A percentile compares a stretch with the other conserved stretches of the same genome.
Evolutionary conservation across 2,797 vertebrate genomes (phyloP).

Genomic region (Salmo trutta): DNA sequence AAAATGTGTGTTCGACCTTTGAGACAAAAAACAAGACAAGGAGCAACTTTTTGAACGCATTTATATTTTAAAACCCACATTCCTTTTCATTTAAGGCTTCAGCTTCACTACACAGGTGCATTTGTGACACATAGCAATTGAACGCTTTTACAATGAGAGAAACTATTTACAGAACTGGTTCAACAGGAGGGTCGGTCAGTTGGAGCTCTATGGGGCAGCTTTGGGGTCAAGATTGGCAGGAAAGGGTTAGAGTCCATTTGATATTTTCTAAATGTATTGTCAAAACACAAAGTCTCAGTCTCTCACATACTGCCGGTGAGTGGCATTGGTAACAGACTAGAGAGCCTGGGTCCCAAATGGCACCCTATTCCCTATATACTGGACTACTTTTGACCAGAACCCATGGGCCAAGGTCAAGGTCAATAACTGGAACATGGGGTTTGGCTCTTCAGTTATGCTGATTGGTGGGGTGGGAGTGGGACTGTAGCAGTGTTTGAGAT

Average conservation of each 20-base stretch:
- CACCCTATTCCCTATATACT: not conserved
- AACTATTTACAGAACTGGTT: constrained; percentile 24
- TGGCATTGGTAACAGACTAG: not conserved
- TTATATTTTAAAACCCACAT: constrained; percentile 37
- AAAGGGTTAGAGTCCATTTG: too few species aligned
- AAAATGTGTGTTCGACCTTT: not conserved
- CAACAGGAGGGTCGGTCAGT: not conserved
- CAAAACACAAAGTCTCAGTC: not conserved
- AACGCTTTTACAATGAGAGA: constrained; percentile 27
- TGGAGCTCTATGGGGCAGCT: not conserved
- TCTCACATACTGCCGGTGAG: not conserved
- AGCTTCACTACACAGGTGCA: constrained; percentile 37
- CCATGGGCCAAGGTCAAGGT: too few species aligned
- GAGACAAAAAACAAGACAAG: not conserved
- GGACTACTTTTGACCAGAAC: too few species aligned
- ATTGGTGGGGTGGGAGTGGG: too few species aligned
- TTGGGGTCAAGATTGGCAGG: not conserved
- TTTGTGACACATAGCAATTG: constrained; percentile 10
- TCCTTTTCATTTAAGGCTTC: constrained; percentile 35
- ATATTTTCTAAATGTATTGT: not conserved
- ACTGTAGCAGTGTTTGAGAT: not conserved
- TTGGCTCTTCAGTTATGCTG: too few species aligned
- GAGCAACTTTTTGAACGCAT: constrained; percentile 19
- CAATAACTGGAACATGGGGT: too few species aligned
- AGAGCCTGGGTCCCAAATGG: not conserved